Base-by-base conservation (phyloP, 2,113 vertebrate species). In the Pholis gunnellus region DNA sequence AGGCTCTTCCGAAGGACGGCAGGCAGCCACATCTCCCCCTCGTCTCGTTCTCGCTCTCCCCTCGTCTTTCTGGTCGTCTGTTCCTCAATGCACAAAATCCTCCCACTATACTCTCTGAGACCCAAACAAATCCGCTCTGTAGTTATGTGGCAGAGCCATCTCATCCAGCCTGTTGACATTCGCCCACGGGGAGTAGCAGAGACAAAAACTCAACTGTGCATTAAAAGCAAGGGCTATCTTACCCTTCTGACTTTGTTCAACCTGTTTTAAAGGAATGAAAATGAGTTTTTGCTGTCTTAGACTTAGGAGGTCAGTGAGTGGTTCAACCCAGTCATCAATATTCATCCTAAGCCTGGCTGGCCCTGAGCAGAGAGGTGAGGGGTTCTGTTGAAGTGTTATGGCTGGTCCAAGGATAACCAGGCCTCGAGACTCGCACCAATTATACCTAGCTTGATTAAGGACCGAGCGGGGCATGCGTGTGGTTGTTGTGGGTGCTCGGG, bases 401-500 rank as follows among this genome's bases (percentile, higher is more conserved):
- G 79, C 78, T 75, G 10, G 81, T 72, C 38, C 13, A 10, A 44
- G 60, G 72, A 79, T 81, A 85, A 91, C 87, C 86, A 68, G 40
- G 14, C 74, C 76, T 54, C 38, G 20, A 76, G 72, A 85, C 87
- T 61, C 57, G 1, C 79, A 75, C 78, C 82, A 84, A 81, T 90
- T 78, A 88, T 74, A 65, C 25, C 54, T 69, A 6, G 81, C 44
- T n/a, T 87, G 86, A 91, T 89, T 91, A 87, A 78, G 40, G 73
- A 68, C 57, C 44, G 42, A 63, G 50, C 22, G 0, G 64, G 71
- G 56, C 31, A 25, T 40, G 50, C 36, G 65, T 7, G 11, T 59
- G 69, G 38, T 59, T 59, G 75, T 31, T 29, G 52, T 17, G 75
- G 67, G 36, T 27, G 78, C 15, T 52, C 1, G 17, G 36, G 34